Evolutionary conservation across 2,797 vertebrate species (phyloP).

Genomic region (Darevskia mixta): DNA sequence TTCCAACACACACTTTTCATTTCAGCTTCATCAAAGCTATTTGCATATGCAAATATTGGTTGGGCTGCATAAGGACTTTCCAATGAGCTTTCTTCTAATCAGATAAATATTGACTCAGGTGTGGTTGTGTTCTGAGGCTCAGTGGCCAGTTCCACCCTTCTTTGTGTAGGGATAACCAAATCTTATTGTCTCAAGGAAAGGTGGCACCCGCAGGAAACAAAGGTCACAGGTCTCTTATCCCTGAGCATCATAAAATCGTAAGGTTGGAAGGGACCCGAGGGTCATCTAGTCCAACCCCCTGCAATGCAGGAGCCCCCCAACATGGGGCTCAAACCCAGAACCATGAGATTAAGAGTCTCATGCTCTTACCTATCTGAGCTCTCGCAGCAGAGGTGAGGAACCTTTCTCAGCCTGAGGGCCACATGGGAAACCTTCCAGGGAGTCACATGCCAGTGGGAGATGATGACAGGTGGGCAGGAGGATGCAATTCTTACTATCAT

Average conservation of each 20-base stretch:
- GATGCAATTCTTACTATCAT: no score
- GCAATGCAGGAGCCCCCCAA: no score
- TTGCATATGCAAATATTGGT: slow-evolving; percentile 13
- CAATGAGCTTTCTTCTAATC: neutral
- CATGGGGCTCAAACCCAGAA: no score
- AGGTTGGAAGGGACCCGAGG: no score
- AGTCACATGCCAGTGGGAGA: no score
- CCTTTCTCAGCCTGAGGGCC: no score
- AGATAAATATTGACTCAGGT: slow-evolving; percentile 34
- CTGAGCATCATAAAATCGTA: neutral
- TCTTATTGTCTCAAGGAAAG: neutral
- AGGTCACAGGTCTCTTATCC: neutral
- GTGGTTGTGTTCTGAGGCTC: neutral
- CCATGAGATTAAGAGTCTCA: no score
- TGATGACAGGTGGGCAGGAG: no score
- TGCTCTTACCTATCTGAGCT: no score
- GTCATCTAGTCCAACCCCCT: no score
- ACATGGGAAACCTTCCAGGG: no score
- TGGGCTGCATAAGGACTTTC: neutral
- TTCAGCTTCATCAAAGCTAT: neutral
- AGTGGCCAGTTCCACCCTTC: neutral
- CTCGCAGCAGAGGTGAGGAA: neutral
- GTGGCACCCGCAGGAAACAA: neutral
- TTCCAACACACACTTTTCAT: neutral
- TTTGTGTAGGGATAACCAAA: neutral